Evolutionary conservation across 2,113 vertebrate species (phyloP), one percentile per base, ranked within the genome.

Genomic region (Hypocryptadius cinnamomeus): DNA sequence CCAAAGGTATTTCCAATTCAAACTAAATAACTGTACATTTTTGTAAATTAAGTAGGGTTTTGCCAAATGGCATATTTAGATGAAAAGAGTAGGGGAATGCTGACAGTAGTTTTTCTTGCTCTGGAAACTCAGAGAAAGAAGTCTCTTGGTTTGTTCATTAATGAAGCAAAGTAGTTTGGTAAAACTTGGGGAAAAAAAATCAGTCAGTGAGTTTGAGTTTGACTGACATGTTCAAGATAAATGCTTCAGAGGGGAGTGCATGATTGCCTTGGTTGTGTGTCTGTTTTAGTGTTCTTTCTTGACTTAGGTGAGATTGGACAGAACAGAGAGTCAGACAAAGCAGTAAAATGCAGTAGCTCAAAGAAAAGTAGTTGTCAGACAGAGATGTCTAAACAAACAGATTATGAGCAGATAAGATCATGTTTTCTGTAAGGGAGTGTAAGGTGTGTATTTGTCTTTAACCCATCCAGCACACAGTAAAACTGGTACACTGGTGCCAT

Each of bases 401-500:
- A 11, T 78, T 35, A 33, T 40, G 37, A 76, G 45, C 59, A 65
- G 53, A 79, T 85, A 72, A 74, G 20, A 42, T 76, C 1, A 4
- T 57, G 37, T 27, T 87, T 78, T 63, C 69, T 68, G 24, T 85
- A 37, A 44, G 6, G 25, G 28, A n/a, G 65, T 71, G 7, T 53
- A 13, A 87, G 14, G 13, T 79, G 37, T 78, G 42, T 89, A 35
- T 83, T 73, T 90, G 61, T 76, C 59, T 92, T 53, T 35, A 82
- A 59, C 77, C 56, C 63, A 51, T 51, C 10, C 33, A 54, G 25
- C 40, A 27, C 35, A 17, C 25, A 54, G 82, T 91, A 93, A 94
- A 95, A 77, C 54, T 87, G 88, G 88, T 90, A 31, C 96, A 27
- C 82, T 96, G 93, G 95, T 96, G 96, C 96, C 96, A 96, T 95